Evolutionary conservation across 2,113 vertebrate genomes (phyloP).

Genomic region (Mesitornis unicolor): DNA sequence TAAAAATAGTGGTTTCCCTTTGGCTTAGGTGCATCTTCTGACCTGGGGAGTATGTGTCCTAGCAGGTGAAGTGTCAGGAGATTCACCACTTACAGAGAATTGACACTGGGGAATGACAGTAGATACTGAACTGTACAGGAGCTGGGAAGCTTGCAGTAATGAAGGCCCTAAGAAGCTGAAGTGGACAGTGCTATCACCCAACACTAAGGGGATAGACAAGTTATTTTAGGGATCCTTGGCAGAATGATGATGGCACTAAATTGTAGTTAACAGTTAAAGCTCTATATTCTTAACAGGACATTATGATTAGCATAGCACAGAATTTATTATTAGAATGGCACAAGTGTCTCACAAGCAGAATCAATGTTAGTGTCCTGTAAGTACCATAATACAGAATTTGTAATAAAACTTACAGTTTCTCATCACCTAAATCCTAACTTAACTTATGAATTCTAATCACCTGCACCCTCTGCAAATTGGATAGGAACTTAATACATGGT

Average conservation of each 20-base stretch:
- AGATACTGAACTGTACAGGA: not conserved
- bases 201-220: accelerated
- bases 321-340: not conserved
- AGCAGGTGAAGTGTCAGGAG: not conserved
- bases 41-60: not conserved
- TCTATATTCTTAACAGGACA: not conserved
- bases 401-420: not conserved
- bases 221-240: not conserved
- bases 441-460: not conserved
- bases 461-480: not conserved
- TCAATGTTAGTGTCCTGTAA: not conserved
- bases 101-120: not conserved
- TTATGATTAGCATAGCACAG: not conserved
- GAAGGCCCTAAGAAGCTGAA: not conserved
- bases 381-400: not conserved
- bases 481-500: not conserved
- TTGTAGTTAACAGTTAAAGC: not conserved
- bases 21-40: not conserved
- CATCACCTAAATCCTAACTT: not conserved
- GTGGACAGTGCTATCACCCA: not conserved
- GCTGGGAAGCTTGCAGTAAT: not conserved
- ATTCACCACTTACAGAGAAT: not conserved
- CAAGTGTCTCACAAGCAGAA: not conserved
- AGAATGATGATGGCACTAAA: not conserved
- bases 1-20: not conserved